phyloP scores from a whole-genome alignment of 2,888 invertebrate species.

The Aporophyla nigra region DNA sequence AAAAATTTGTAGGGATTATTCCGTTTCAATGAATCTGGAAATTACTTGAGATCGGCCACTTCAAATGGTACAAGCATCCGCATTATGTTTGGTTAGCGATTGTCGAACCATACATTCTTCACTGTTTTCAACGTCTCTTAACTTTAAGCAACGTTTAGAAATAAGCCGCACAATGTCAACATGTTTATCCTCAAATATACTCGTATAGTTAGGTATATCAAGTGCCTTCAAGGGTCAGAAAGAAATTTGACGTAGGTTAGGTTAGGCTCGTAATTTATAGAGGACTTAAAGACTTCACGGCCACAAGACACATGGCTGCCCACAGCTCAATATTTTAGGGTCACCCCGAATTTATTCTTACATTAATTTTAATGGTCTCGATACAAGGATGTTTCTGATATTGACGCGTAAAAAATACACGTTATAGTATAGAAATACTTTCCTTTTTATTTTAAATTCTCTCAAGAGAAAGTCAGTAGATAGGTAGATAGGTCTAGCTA shows the following conservation, averaged over 20 bases:
- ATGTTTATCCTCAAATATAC: background rate
- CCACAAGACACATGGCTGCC: constrained; percentile 40
- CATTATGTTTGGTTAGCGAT: no score
- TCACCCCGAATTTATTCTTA: constrained; percentile 42
- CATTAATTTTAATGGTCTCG: constrained; percentile 45
- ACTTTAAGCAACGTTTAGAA: background rate
- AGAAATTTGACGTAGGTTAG: constrained; percentile 62
- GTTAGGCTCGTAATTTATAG: constrained; percentile 74
- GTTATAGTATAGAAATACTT: no score
- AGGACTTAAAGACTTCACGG: constrained; percentile 69
- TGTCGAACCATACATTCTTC: background rate
- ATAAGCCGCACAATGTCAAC: background rate
- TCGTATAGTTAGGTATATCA: constrained; percentile 6
- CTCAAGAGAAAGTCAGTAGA: no score
- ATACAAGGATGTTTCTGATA: constrained; percentile 14
- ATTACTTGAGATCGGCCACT: background rate
- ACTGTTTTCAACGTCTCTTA: background rate
- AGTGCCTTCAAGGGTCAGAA: constrained; percentile 41
- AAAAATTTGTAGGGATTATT: background rate
- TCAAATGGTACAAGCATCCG: background rate
- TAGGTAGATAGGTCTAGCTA: no score
- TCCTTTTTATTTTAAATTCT: no score
- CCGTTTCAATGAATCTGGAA: background rate
- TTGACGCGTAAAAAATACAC: background rate
- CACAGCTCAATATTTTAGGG: constrained; percentile 18